These are phyloP conservation scores for Pipa parva DNA, from an alignment of 2,113 vertebrate species.

Conservation along the genomic window DNA sequence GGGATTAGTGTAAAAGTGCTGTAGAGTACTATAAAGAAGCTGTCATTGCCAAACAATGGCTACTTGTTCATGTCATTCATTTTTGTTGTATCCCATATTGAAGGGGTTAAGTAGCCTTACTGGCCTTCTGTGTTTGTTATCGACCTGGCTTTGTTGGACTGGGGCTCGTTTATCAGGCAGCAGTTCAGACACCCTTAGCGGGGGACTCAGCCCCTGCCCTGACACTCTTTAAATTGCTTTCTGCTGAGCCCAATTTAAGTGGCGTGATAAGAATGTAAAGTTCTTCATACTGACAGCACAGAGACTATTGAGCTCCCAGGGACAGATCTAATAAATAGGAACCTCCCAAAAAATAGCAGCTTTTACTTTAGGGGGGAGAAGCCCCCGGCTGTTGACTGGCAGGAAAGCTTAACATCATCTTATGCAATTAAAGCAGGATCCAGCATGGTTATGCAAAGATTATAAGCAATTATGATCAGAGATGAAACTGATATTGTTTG, in stretches of 20 bases:
- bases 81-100: not conserved
- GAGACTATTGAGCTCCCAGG: constrained; percentile 45
- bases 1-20: too few relatives aligned
- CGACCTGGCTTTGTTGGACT: constrained; percentile 32
- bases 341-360: constrained; percentile 38
- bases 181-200: constrained; percentile 43
- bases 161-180: constrained; percentile 46
- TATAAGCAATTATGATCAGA: constrained; percentile 46
- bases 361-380: constrained; percentile 32
- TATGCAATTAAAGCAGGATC: constrained; percentile 40
- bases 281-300: constrained; percentile 44
- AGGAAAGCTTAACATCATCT: not conserved
- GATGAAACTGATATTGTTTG: constrained; percentile 41
- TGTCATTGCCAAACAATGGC: not conserved
- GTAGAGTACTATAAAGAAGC: too few relatives aligned
- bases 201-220: constrained; percentile 43
- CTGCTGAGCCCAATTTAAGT: constrained; percentile 46
- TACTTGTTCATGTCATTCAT: not conserved
- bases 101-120: constrained; percentile 32
- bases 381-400: constrained; percentile 22
- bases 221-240: constrained; percentile 49
- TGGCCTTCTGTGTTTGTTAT: constrained; percentile 40
- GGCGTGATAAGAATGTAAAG: constrained; percentile 46
- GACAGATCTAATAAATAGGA: constrained; percentile 48
- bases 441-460: constrained; percentile 36